Evolutionary conservation across 2,797 vertebrate species (phyloP), one percentile per base, ranked within the genome.

Genomic region (Rhinophrynus dorsalis): DNA sequence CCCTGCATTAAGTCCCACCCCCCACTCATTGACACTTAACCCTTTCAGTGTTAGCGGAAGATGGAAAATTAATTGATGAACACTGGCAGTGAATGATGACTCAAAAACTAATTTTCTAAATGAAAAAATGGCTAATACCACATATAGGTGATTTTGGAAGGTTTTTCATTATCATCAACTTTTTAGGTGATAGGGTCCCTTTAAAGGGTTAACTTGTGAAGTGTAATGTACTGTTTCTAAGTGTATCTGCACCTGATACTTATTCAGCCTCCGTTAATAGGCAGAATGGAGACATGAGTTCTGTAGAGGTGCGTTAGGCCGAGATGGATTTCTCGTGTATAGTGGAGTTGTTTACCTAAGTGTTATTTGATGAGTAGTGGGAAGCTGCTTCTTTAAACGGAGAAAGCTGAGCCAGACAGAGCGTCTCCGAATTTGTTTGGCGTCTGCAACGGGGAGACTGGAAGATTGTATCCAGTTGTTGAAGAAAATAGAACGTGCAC

Each of bases 341-440:
- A 26, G 27, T 4, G 17, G 17, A 51, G 20, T 40, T 54, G 48
- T 65, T 65, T 52, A 52, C 47, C 37, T 7, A 27, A 40, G 47
- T 54, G 23, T 27, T 65, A 54, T 65, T 42, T 44, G 47, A 54
- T 48, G 35, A 65, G 62, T 18, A 26, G 47, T n/a, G 5, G 1
- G 5, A 30, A 35, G 13, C 63, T 67, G n/a, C 29, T 35, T 50
- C 35, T 57, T 65, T 58, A 72, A 58, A 58, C 21, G 35, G 37
- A 58, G 44, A 57, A 48, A 57, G 33, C 42, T 33, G 20, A 26
- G 6, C 44, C 29, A 73, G 69, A 73, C 69, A 58, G 42, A 51
- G 27, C 17, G 69, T 73, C 69, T 73, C 69, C 69, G 48, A 66
- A 59, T 65, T 38, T 59, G 33, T 58, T 66, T 73, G 56, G 56